Evolutionary conservation across 2,113 vertebrate genomes (phyloP).

Genomic region (Numenius arquata): DNA sequence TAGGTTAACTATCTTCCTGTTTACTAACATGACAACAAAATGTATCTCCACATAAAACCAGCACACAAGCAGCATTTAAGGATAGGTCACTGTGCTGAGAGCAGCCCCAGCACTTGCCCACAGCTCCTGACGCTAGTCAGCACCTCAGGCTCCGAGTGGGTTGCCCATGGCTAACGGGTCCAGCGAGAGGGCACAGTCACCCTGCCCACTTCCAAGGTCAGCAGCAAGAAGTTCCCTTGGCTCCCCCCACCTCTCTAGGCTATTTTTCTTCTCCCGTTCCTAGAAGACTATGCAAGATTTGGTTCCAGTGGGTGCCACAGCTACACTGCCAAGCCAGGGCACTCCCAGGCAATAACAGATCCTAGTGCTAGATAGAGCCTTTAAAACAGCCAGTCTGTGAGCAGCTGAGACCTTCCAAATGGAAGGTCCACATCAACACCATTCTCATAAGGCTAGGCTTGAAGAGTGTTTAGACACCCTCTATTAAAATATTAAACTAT

Average conservation of each 20-base stretch:
- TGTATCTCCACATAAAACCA: neutral
- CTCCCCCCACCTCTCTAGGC: neutral
- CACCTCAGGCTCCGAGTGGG: neutral
- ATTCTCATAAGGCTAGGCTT: neutral
- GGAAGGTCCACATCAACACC: neutral
- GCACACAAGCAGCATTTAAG: neutral
- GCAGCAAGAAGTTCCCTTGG: neutral
- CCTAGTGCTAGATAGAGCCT: neutral
- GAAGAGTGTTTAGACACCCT: neutral
- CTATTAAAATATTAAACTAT: neutral
- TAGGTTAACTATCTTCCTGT: neutral
- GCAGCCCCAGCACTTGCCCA: neutral
- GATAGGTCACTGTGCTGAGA: neutral
- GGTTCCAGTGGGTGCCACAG: neutral
- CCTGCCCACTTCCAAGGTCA: neutral
- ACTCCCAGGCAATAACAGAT: neutral
- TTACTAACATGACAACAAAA: neutral
- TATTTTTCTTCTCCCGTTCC: neutral
- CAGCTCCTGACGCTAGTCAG: neutral
- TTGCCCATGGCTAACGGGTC: neutral
- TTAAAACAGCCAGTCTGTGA: neutral
- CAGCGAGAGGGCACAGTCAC: neutral
- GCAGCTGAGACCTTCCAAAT: neutral
- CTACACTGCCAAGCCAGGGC: neutral
- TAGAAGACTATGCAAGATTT: fast-evolving